Conservation (phyloP, 2,888 invertebrate species). For the Actias luna region DNA sequence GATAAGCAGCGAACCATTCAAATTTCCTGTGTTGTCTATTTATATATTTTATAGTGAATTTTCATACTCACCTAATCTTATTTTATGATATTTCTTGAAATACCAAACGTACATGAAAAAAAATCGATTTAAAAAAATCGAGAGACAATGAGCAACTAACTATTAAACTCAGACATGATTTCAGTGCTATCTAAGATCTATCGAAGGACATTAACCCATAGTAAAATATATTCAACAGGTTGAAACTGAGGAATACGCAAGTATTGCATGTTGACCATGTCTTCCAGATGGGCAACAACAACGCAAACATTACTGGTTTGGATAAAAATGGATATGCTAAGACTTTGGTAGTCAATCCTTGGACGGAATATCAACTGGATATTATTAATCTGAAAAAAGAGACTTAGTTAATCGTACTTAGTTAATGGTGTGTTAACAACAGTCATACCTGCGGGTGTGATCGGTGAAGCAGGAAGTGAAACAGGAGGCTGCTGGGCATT, state of each 20-base stretch:
- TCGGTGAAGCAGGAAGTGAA: slow-evolving; percentile 66
- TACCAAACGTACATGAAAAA: background rate
- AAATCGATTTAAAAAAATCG: no score
- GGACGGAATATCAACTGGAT: no score
- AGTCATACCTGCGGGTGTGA: slow-evolving; percentile 80
- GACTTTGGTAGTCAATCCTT: no score
- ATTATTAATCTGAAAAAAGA: no score
- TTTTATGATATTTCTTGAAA: background rate
- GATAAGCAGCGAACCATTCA: background rate
- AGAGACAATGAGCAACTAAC: background rate
- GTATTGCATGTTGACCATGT: background rate
- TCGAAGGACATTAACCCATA: background rate
- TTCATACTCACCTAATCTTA: background rate
- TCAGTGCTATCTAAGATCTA: background rate
- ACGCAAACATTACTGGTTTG: background rate
- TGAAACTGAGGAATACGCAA: background rate
- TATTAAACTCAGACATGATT: background rate
- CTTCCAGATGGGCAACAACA: background rate
- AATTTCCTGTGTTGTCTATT: no score
- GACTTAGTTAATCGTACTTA: no score
- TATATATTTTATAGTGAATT: no score
- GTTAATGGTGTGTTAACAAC: no score
- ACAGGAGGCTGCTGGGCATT: slow-evolving; percentile 60
- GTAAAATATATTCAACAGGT: background rate
- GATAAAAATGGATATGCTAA: no score